Conservation (phyloP, 2,888 invertebrate genomes). For the Alentia gelatinosa region DNA sequence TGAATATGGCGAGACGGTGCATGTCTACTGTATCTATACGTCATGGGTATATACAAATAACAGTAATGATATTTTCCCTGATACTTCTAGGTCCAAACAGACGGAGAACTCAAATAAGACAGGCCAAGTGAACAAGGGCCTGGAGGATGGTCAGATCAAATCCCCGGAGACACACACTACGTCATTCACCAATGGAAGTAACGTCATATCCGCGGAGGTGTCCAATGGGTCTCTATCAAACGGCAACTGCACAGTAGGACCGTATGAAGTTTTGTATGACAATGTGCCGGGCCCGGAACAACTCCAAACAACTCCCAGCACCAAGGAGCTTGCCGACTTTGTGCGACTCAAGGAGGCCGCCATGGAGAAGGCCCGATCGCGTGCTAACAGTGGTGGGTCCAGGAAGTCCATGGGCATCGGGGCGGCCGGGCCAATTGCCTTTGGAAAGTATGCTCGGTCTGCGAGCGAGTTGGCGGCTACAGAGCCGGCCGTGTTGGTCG, state of each 20-base stretch:
- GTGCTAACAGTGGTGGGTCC: background rate
- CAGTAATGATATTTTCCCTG: background rate
- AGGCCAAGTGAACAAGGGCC: background rate
- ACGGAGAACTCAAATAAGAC: background rate
- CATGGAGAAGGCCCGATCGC: background rate
- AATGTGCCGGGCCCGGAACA: background rate
- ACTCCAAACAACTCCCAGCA: background rate
- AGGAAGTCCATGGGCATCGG: slow-evolving; percentile 2
- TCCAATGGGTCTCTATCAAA: background rate
- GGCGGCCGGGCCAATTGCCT: background rate
- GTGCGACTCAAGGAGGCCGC: background rate
- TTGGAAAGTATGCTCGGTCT: background rate
- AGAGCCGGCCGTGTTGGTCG: background rate
- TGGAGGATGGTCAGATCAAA: background rate
- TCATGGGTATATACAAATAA: background rate
- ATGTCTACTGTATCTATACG: too few species aligned
- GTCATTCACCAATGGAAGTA: background rate
- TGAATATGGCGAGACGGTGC: too few species aligned
- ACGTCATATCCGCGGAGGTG: background rate
- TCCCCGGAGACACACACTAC: background rate
- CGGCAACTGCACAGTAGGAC: background rate
- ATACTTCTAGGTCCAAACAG: background rate
- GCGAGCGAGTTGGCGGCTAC: background rate
- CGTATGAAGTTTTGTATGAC: background rate
- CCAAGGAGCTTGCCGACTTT: background rate